Conservation (phyloP, 2,113 vertebrate species). For the Candoia aspera region DNA sequence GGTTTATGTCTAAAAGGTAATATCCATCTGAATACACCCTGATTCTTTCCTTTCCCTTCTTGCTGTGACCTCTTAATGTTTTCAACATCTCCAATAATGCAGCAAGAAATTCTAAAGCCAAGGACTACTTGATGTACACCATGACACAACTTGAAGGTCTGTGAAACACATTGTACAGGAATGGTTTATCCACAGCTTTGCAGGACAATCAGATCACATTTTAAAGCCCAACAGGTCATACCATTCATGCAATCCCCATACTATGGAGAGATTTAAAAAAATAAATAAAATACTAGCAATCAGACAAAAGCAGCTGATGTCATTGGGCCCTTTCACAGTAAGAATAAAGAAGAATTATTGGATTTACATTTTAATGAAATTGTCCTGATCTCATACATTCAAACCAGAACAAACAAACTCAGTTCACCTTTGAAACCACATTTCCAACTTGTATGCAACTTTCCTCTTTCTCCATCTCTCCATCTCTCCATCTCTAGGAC, state of each 20-base stretch:
- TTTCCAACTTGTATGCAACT: not conserved
- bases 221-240: not conserved
- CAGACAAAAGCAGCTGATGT: not conserved
- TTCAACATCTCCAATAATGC: not conserved
- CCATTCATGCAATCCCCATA: not conserved
- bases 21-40: not conserved
- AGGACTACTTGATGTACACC: not conserved
- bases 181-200: not conserved
- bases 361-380: constrained; percentile 1
- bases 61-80: not conserved
- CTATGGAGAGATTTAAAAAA: not conserved
- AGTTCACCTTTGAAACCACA: not conserved
- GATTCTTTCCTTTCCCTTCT: not conserved
- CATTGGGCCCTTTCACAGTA: not conserved
- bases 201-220: not conserved
- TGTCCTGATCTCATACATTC: not conserved
- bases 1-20: not conserved
- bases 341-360: not conserved
- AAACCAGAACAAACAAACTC: not conserved
- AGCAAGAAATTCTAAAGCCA: not conserved
- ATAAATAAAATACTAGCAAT: not conserved
- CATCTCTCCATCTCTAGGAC: not conserved
- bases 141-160: not conserved
- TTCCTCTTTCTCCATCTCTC: not conserved
- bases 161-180: not conserved